phyloP scores from a whole-genome alignment of 2,888 invertebrate species.

The Mechanitis messenoides region DNA sequence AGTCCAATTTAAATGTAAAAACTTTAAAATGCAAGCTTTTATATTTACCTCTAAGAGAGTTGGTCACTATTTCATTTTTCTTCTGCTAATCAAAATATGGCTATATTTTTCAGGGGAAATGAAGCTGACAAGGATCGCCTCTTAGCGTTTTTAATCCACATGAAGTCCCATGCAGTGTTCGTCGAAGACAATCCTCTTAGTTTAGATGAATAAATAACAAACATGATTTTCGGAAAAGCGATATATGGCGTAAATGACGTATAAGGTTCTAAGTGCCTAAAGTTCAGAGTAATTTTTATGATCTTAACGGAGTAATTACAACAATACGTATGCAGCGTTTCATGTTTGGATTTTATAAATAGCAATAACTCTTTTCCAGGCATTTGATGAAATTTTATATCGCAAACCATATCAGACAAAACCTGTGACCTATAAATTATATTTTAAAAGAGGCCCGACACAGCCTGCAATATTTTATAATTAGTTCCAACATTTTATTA shows the following conservation, averaged over 20 bases:
- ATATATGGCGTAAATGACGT: neutral
- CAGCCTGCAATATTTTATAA: neutral
- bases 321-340: neutral
- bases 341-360: neutral
- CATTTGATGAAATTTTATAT: no score
- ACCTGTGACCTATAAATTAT: neutral
- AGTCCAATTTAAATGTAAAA: no score
- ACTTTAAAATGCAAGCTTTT: no score
- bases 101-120: constrained; percentile 41
- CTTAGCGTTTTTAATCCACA: constrained; percentile 55
- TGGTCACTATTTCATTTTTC: neutral
- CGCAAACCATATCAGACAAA: neutral
- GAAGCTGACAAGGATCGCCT: constrained; percentile 55
- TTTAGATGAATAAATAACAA: constrained; percentile 39
- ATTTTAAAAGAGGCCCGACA: neutral
- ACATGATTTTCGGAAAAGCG: neutral
- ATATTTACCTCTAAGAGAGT: no score
- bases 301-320: neutral
- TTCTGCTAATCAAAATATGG: neutral
- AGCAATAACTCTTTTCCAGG: neutral
- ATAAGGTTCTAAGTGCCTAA: constrained; percentile 6
- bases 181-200: constrained; percentile 41
- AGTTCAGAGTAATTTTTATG: neutral
- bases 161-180: constrained; percentile 48
- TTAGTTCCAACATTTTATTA: neutral